These are phyloP conservation scores for Cirrhinus mrigala DNA, from an alignment of 2,797 vertebrate genomes.

Conservation along the genomic window DNA sequence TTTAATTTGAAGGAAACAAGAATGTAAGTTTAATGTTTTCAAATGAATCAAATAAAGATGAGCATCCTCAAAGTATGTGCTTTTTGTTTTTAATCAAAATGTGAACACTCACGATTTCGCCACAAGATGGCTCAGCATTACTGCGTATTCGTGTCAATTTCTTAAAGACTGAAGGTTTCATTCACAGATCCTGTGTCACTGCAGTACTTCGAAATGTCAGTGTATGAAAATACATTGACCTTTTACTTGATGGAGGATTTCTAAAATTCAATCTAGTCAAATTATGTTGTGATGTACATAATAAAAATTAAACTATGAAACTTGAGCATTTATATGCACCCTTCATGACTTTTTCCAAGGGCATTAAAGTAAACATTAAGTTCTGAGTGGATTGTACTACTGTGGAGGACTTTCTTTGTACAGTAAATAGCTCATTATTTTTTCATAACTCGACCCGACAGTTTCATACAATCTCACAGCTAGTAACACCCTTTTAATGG, in stretches of 20 bases:
- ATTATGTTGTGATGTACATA: not conserved
- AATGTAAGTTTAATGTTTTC: conserved; percentile 13
- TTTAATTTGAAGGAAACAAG: not conserved
- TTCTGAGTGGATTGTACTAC: not conserved
- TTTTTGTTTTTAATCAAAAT: not conserved
- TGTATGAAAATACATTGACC: not conserved
- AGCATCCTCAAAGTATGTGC: not conserved
- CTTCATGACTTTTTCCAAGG: not conserved
- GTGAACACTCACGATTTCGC: not conserved
- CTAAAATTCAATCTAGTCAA: not conserved
- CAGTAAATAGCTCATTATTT: not conserved
- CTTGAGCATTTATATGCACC: not conserved
- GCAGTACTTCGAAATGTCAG: not conserved
- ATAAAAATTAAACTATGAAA: not conserved
- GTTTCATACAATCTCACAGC: not conserved
- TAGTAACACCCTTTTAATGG: not conserved
- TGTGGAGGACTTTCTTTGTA: not conserved
- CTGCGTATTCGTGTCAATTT: not conserved
- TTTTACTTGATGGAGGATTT: not conserved
- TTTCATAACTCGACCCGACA: not conserved
- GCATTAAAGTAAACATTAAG: not conserved
- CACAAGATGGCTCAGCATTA: conserved; percentile 26
- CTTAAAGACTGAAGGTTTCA: not conserved
- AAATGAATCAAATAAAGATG: conserved; percentile 22
- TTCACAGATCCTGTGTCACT: not conserved